phyloP scores from a whole-genome alignment of 2,888 invertebrate genomes.

The Plagiodera versicolora region DNA sequence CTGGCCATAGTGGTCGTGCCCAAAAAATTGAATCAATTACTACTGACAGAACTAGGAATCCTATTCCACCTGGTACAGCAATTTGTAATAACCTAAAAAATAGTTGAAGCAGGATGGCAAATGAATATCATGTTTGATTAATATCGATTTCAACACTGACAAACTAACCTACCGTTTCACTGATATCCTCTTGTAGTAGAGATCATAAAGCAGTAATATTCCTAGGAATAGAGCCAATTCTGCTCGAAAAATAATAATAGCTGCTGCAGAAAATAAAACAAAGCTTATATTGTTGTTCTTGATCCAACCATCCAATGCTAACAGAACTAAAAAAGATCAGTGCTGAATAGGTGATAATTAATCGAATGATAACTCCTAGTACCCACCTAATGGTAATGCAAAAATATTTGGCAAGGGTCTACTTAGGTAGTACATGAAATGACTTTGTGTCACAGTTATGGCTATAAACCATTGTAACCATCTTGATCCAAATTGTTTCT shows the following conservation, averaged over 20 bases:
- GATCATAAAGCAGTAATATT: constrained; percentile 78
- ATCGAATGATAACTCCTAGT: neutral
- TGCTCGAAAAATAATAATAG: constrained; percentile 86
- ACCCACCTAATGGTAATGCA: constrained; percentile 84
- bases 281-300: constrained; percentile 73
- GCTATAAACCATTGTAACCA: constrained; percentile 81
- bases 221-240: constrained; percentile 89
- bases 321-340: constrained; percentile 67
- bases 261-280: constrained; percentile 81
- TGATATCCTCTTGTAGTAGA: constrained; percentile 70
- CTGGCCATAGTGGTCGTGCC: constrained; percentile 91
- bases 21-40: constrained; percentile 91
- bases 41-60: constrained; percentile 71
- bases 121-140: neutral
- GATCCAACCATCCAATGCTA: constrained; percentile 86
- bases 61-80: constrained; percentile 70
- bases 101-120: neutral
- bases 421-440: constrained; percentile 96
- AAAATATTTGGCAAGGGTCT: constrained; percentile 94
- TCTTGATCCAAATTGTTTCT: constrained; percentile 74
- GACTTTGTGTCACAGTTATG: constrained; percentile 91
- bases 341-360: constrained; percentile 2
- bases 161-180: constrained; percentile 63
- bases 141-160: neutral
- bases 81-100: constrained; percentile 69